Conservation (phyloP, 2,888 invertebrate species). For the Hanleya hanleyi region DNA sequence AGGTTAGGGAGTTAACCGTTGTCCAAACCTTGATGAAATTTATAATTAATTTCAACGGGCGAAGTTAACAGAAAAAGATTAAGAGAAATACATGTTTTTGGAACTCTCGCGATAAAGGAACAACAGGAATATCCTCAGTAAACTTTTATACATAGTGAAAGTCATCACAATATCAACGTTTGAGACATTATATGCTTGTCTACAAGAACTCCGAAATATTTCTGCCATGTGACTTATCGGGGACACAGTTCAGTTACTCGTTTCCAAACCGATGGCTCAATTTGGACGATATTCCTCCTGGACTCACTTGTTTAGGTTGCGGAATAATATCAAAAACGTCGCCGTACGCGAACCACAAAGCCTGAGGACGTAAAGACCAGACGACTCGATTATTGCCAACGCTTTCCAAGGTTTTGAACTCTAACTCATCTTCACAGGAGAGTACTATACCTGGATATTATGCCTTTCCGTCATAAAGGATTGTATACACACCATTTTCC, state of each 20-base stretch:
- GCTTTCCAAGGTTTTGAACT: not conserved
- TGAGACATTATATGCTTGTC: no score
- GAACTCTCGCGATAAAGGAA: no score
- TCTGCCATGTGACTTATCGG: not conserved
- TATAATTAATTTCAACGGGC: no score
- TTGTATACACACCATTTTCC: slow-evolving; percentile 1
- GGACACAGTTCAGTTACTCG: not conserved
- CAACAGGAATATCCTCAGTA: no score
- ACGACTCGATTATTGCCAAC: not conserved
- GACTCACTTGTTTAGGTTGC: not conserved
- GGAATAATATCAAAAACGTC: not conserved
- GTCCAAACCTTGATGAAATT: no score
- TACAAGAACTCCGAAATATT: not conserved
- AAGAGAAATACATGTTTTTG: no score
- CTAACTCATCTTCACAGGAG: not conserved
- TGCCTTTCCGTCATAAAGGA: not conserved
- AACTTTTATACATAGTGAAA: no score
- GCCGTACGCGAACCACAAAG: not conserved
- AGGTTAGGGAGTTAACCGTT: no score
- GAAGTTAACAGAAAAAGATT: no score
- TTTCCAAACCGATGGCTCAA: not conserved
- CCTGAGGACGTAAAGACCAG: not conserved
- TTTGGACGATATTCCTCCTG: not conserved
- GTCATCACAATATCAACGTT: no score
- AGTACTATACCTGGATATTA: not conserved